Evolutionary conservation across 2,888 invertebrate genomes (phyloP), one percentile per base, ranked within the genome.

Genomic region (Napeogenes sylphis): DNA sequence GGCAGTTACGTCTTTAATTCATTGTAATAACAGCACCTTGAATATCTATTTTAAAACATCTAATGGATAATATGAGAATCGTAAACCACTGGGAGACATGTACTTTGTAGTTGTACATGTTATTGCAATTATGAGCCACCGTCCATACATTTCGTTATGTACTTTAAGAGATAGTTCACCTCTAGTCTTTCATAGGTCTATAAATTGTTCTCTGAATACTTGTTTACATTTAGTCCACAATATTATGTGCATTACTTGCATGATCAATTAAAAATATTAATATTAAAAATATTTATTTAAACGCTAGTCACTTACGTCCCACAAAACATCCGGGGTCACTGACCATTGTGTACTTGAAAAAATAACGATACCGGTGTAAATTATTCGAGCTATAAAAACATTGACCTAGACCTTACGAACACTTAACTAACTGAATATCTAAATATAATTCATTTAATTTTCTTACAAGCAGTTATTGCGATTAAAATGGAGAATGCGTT

Each of bases 211-310:
- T 42, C 8, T 42, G 42, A 10, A 10, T 59, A 65, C 83, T 87
- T 87, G 86, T 87, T 87, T 85, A 86, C 86, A 87, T 83, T 87
- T 79, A 80, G 81, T 82, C 84, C 54, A 58, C 46, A 61, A 61
- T 30, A 14, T 57, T 61, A 64, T 59, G 61, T 61, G 57, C 64
- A 77, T 69, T 73, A 66, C 68, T 74, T 74, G 72, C 70, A 71
- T 69, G 62, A 62, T 67, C 53, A 64, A 55, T 60, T 64, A 42
- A 66, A 64, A 66, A 59, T 61, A 57, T 51, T 59, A 63, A 61
- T 59, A 59, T 66, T 66, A 61, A 63, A 63, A 61, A 63, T 59
- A 66, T 60, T 58, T 46, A 58, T 61, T 56, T 63, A 64, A 59
- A 67, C 46, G 62, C 63, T 67, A 57, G 60, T 63, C 47, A 61